phyloP scores from a whole-genome alignment of 2,113 vertebrate species.

The Perca schrenkii region DNA sequence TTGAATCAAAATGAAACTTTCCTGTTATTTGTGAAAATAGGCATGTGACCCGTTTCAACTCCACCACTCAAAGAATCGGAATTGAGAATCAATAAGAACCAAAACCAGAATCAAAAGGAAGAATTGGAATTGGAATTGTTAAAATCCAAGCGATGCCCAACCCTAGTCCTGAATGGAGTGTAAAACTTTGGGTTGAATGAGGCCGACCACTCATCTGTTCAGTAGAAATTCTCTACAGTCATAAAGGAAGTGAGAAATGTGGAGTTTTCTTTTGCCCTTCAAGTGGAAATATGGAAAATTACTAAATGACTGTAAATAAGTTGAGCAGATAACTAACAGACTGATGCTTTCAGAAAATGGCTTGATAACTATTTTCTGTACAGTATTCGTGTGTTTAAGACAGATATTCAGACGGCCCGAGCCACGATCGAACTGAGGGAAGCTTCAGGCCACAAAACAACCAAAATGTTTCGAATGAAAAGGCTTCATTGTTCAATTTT shows the following conservation, averaged over 20 bases:
- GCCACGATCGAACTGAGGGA: too few relatives aligned
- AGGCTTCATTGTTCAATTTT: too few relatives aligned
- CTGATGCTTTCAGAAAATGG: constrained; percentile 12
- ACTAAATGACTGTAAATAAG: not conserved
- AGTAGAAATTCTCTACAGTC: constrained; percentile 42
- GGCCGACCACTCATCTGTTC: constrained; percentile 25
- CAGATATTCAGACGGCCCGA: not conserved
- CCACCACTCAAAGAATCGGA: too few relatives aligned
- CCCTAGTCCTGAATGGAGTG: constrained; percentile 19
- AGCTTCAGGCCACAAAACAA: too few relatives aligned
- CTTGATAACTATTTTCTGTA: constrained; percentile 11
- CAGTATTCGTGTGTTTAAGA: constrained; percentile 1
- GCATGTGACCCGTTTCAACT: too few relatives aligned
- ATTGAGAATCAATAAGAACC: too few relatives aligned
- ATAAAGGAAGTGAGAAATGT: constrained; percentile 5
- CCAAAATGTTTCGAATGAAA: fast-evolving
- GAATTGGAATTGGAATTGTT: too few relatives aligned
- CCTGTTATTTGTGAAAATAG: too few relatives aligned
- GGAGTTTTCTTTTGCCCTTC: constrained; percentile 9
- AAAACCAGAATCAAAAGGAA: too few relatives aligned
- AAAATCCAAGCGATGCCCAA: too few relatives aligned
- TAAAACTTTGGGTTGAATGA: not conserved
- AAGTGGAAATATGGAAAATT: constrained; percentile 15
- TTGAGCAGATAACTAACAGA: not conserved
- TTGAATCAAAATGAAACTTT: too few relatives aligned